A percentile compares a stretch with the other conserved stretches of the same genome.
Evolutionary conservation across 2,888 invertebrate species (phyloP).

Genomic region (Caenorhabditis zanzibari): DNA sequence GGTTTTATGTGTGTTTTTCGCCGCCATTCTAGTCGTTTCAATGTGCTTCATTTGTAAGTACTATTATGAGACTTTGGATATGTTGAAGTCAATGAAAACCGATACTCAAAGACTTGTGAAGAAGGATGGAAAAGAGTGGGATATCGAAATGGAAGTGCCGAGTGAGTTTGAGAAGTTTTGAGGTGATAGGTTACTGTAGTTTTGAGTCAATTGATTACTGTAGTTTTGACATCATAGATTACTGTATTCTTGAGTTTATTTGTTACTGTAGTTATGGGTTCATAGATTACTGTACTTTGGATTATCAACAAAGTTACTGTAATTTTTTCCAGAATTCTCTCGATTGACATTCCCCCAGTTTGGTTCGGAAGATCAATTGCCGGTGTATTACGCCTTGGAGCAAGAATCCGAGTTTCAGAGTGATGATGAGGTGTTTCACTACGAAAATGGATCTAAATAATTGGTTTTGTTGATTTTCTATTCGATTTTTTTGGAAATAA

Average conservation of each 20-base stretch:
- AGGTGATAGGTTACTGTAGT: too few relatives aligned
- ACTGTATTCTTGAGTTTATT: too few relatives aligned
- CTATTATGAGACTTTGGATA: background rate
- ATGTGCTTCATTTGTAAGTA: slow-evolving; percentile 1
- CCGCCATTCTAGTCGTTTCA: background rate
- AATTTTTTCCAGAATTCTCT: background rate
- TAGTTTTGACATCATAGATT: too few relatives aligned
- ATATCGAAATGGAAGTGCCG: background rate
- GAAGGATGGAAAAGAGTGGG: background rate
- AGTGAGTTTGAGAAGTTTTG: background rate
- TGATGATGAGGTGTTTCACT: too few relatives aligned
- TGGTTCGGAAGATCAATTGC: too few relatives aligned
- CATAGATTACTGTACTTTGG: too few relatives aligned
- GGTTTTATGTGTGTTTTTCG: background rate
- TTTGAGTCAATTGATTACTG: too few relatives aligned
- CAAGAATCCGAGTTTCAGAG: too few relatives aligned
- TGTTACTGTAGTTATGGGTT: too few relatives aligned
- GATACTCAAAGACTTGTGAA: background rate
- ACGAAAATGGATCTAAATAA: background rate
- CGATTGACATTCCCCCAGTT: background rate
- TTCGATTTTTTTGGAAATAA: background rate
- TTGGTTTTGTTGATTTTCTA: background rate
- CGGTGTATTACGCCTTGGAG: too few relatives aligned
- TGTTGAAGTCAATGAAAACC: too few relatives aligned
- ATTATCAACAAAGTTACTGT: background rate